These are phyloP conservation scores for Nicator chloris DNA, from an alignment of 2,113 vertebrate species.

Conservation along the genomic window DNA sequence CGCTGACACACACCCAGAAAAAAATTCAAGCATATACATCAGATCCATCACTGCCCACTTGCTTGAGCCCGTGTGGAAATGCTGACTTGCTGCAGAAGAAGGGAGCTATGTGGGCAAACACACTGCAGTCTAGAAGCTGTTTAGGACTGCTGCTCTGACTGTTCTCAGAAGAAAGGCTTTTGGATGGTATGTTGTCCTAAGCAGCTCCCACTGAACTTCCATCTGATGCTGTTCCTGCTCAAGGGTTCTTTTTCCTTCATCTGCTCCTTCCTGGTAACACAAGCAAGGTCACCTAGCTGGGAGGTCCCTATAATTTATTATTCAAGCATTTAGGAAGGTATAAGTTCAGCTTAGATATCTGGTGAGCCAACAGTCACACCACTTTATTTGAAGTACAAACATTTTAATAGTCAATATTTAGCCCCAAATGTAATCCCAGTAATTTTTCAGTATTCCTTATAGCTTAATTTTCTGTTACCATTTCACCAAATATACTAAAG, in stretches of 20 bases:
- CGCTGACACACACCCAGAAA: background rate
- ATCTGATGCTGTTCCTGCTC: background rate
- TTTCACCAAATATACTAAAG: constrained; percentile 15
- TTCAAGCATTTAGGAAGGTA: background rate
- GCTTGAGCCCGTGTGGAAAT: background rate
- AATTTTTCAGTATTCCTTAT: constrained; percentile 21
- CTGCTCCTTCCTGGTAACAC: background rate
- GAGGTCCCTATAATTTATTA: constrained; percentile 22
- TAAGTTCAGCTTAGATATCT: background rate
- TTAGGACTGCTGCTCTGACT: background rate
- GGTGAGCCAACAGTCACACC: background rate
- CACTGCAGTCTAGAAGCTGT: background rate
- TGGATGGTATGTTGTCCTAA: background rate
- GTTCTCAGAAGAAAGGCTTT: background rate
- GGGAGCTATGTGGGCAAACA: background rate
- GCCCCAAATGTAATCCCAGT: constrained; percentile 20
- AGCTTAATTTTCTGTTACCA: constrained; percentile 21
- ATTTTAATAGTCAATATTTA: constrained; percentile 37
- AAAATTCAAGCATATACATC: background rate
- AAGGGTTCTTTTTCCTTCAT: background rate
- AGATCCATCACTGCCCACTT: background rate
- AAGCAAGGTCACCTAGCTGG: background rate
- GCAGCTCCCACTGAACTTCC: background rate
- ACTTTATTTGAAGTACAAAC: constrained; percentile 13
- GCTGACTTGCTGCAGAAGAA: background rate